phyloP scores from a whole-genome alignment of 2,113 vertebrate species.

The Entosphenus tridentatus region DNA sequence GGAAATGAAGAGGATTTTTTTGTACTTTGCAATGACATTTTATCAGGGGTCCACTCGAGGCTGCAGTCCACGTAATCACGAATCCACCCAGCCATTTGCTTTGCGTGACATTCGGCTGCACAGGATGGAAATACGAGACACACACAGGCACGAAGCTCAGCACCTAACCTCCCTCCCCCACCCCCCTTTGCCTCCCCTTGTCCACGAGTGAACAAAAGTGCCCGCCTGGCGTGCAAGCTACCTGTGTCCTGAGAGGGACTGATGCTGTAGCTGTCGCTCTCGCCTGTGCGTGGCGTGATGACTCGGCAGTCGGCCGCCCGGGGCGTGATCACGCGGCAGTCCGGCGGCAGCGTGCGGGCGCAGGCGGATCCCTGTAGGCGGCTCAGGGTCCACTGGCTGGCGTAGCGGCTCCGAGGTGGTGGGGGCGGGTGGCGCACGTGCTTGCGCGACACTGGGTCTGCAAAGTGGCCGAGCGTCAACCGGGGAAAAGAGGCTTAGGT shows the following conservation, averaged over 20 bases:
- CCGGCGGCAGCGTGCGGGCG: conserved; percentile 69
- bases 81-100: too few relatives aligned
- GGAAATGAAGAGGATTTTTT: too few relatives aligned
- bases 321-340: conserved; percentile 89
- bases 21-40: too few relatives aligned
- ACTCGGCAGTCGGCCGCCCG: conserved; percentile 16
- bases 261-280: conserved; percentile 96
- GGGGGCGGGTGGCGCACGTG: conserved; percentile 87
- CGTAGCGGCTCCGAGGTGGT: conserved; percentile 80
- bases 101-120: too few relatives aligned
- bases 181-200: too few relatives aligned
- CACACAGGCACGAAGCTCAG: too few relatives aligned
- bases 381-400: conserved; percentile 94
- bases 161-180: too few relatives aligned
- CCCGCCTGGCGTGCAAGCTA: conserved; percentile 13
- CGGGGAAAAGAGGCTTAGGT: too few relatives aligned
- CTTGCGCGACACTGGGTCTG: conserved; percentile 84
- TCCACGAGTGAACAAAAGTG: neutral
- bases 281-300: conserved; percentile 15
- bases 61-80: too few relatives aligned
- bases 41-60: too few relatives aligned
- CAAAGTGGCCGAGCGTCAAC: too few relatives aligned
- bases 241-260: conserved; percentile 96
- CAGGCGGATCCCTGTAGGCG: conserved; percentile 80
- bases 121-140: too few relatives aligned